Evolutionary conservation across 1,140 invertebrate genomes (phyloP), one percentile per base, ranked within the genome.

Genomic region (Berghia stephanieae): DNA sequence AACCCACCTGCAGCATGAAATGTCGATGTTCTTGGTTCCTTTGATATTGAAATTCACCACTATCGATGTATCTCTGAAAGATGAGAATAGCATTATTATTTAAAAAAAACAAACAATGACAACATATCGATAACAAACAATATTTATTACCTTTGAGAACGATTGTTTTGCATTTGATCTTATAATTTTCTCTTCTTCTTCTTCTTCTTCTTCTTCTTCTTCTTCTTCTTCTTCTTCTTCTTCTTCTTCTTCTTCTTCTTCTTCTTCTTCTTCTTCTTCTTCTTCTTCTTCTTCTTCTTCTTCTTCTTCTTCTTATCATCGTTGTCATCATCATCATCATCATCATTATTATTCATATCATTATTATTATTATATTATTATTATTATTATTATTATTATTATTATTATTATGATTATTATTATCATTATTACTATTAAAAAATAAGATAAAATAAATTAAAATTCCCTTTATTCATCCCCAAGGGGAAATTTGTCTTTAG

Each of bases 41-140:
- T 18, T 44, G 52, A 44, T 76, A 76, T 34, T 68, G 60, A 67
- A 76, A 76, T 24, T 76, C 74, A 49, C 74, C 74, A 46, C 44
- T 68, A 60, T 76, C 74, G 40, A 76, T 76, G 74, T 68, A 76
- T 1, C 44, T 34, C 74, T 76, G 42, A n/a, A 46, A 3, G 5
- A 43, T 5, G 21, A 27, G 8, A 67, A 67, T 24, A 60, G 31
- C 16, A 16, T n/a, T 27, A 60, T 60, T 8, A 27, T 6, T 27
- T 8, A 60, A 8, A 8, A 27, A 60, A 27, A 27, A 60, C 16
- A 10, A 27, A 27, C 16, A 60, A 60, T 60, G 16, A 16, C 16
- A n/a, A 49, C n/a, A 13, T 49, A 13, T 63, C 27, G 27, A 63
- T 8, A 63, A 8, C 18, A 27, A 63, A 63, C 8, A 31, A 63